Conservation (phyloP, 2,797 vertebrate genomes). For the Enteromius treurensis region DNA sequence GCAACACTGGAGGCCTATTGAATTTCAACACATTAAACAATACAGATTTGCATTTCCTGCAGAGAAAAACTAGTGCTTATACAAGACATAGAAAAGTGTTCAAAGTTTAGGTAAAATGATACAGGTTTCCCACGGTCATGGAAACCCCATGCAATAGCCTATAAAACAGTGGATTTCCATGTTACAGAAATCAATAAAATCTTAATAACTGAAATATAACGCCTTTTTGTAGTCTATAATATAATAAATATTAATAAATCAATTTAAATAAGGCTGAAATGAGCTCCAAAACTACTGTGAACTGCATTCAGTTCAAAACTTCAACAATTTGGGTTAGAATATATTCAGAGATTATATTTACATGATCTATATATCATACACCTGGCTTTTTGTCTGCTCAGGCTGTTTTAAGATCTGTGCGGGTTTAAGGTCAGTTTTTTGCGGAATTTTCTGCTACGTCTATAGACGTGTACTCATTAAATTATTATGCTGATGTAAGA, state of each 20-base stretch:
- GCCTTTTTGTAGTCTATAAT: not conserved
- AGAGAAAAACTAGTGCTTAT: not conserved
- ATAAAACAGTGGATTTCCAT: too few relatives aligned
- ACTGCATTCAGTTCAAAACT: not conserved
- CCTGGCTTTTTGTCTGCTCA: not conserved
- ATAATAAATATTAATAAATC: not conserved
- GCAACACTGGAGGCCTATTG: not conserved
- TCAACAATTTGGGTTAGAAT: not conserved
- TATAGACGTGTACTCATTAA: not conserved
- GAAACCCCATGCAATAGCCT: too few relatives aligned
- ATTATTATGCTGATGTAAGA: not conserved
- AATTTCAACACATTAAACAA: constrained; percentile 3
- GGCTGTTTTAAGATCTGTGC: not conserved
- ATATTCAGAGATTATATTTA: not conserved
- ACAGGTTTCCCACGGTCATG: not conserved
- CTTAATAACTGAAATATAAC: not conserved
- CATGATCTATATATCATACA: not conserved
- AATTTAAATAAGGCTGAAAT: not conserved
- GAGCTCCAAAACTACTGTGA: not conserved
- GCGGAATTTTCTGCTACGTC: not conserved
- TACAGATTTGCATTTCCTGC: not conserved
- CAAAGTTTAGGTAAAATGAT: not conserved
- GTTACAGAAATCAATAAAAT: not conserved
- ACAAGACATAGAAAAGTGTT: not conserved
- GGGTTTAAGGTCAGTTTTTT: not conserved